Percentiles rank a stretch among this genome's conserved stretches.
These are phyloP conservation scores for Strigamia transsilvanica DNA, from an alignment of 2,888 invertebrate genomes.

Conservation along the genomic window DNA sequence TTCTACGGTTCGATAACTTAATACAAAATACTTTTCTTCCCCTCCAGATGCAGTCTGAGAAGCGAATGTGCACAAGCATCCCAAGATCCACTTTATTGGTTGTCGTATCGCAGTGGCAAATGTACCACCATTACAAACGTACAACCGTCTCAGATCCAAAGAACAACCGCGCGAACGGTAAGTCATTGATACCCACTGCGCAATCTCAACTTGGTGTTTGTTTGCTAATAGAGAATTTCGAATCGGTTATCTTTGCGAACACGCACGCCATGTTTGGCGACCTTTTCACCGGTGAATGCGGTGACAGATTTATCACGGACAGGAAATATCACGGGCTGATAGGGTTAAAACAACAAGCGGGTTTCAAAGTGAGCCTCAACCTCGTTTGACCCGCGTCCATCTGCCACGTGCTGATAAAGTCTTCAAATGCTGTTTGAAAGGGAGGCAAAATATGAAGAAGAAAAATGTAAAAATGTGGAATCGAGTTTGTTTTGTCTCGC, in stretches of 20 bases:
- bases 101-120: conserved; percentile 94
- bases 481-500: not conserved
- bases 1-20: conserved; percentile 39
- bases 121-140: conserved; percentile 95
- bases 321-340: conserved; percentile 49
- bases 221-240: conserved; percentile 28
- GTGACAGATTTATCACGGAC: conserved; percentile 42
- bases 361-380: conserved; percentile 32
- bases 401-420: conserved; percentile 46
- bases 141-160: conserved; percentile 87
- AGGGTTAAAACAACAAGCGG: conserved; percentile 46
- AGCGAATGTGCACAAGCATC: conserved; percentile 90
- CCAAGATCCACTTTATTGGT: conserved; percentile 92
- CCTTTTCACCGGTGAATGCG: conserved; percentile 35
- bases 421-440: conserved; percentile 1
- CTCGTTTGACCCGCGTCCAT: conserved; percentile 33
- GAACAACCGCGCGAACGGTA: conserved; percentile 88
- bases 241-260: conserved; percentile 37
- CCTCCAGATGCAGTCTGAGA: conserved; percentile 79
- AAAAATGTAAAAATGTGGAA: not conserved
- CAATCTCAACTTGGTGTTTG: not conserved
- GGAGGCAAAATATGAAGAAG: not conserved
- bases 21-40: conserved; percentile 33
- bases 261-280: conserved; percentile 39
- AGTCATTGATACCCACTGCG: conserved; percentile 56